These are phyloP conservation scores for Drosophila fungiperda DNA, from an alignment of 2,888 invertebrate genomes.

Conservation along the genomic window DNA sequence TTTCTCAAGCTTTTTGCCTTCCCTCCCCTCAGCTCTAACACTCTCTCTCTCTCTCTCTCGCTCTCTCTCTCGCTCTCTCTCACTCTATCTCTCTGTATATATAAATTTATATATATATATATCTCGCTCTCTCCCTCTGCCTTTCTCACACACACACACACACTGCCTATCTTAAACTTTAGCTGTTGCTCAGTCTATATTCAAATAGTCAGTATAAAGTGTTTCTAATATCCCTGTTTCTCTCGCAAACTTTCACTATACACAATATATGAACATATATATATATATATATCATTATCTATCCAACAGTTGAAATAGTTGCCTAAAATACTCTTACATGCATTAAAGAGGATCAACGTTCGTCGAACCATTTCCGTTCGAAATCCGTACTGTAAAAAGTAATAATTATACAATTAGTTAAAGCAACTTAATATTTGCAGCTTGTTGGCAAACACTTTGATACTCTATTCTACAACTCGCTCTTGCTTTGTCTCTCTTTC, in stretches of 20 bases:
- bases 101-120: too few relatives aligned
- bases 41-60: conserved; percentile 26
- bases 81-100: neutral
- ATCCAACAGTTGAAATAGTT: conserved; percentile 38
- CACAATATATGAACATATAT: conserved; percentile 22
- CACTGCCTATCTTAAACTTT: neutral
- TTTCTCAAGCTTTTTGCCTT: conserved; percentile 14
- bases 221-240: conserved; percentile 3
- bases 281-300: conserved; percentile 22
- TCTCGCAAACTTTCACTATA: conserved; percentile 19
- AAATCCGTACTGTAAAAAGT: conserved; percentile 52
- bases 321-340: conserved; percentile 33
- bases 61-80: conserved; percentile 11
- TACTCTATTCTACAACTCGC: conserved; percentile 8
- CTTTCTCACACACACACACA: conserved; percentile 1
- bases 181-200: conserved; percentile 11
- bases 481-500: conserved; percentile 18
- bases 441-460: conserved; percentile 26
- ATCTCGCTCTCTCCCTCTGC: conserved; percentile 7
- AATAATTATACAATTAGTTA: conserved; percentile 45
- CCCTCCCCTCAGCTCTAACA: conserved; percentile 31
- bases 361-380: conserved; percentile 28
- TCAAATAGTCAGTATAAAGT: conserved; percentile 21
- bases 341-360: conserved; percentile 39
- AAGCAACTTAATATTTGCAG: conserved; percentile 24